Conservation (phyloP, 2,113 vertebrate species). For the Megaceryle torquata region DNA sequence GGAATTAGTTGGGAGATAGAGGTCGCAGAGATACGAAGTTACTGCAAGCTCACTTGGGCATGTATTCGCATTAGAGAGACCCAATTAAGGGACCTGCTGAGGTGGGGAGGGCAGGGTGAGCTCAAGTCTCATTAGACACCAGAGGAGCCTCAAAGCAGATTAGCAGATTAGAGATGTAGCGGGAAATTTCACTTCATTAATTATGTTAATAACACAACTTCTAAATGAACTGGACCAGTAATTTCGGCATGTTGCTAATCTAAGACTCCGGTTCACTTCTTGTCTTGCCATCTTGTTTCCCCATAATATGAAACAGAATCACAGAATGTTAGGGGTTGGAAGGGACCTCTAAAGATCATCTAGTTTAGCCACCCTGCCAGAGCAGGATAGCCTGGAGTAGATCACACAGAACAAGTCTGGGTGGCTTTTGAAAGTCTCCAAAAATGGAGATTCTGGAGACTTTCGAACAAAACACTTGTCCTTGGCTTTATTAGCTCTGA, state of each 20-base stretch:
- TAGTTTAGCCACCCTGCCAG: too few species aligned
- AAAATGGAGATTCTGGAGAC: too few species aligned
- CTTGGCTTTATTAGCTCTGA: neutral
- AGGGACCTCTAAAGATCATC: too few species aligned
- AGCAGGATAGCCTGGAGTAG: too few species aligned
- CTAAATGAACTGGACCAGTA: neutral
- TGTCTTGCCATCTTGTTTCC: neutral
- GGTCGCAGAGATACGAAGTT: neutral
- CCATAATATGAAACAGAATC: neutral
- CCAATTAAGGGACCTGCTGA: neutral
- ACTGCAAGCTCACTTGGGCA: neutral
- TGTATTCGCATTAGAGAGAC: neutral
- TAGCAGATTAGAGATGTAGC: neutral
- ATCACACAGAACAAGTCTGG: too few species aligned
- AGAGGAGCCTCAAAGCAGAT: neutral
- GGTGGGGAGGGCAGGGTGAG: neutral
- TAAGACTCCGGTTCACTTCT: neutral
- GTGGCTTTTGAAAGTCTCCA: too few species aligned
- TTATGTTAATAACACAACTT: neutral
- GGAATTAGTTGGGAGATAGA: neutral
- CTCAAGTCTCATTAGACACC: neutral
- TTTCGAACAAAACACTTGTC: neutral
- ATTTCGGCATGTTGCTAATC: neutral
- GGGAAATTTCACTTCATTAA: neutral
- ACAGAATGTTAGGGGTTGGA: too few species aligned